These are phyloP conservation scores for Ochropacha duplaris DNA, from an alignment of 2,888 invertebrate species.

Conservation along the genomic window DNA sequence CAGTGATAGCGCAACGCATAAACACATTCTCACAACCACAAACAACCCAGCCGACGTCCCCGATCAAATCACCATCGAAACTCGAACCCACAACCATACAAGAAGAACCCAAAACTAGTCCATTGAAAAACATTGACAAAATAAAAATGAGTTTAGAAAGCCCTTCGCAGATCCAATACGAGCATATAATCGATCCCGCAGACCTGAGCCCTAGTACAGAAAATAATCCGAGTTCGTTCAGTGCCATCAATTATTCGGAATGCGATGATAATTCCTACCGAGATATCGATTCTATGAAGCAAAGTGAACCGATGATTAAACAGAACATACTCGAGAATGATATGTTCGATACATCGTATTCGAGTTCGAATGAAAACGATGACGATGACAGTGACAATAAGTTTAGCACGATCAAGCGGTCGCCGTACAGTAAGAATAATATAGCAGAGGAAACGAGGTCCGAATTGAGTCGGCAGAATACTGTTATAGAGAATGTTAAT, in stretches of 20 bases:
- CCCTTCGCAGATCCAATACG: conserved; percentile 78
- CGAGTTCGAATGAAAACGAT: conserved; percentile 80
- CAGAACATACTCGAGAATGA: conserved; percentile 80
- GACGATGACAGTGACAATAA: conserved; percentile 87
- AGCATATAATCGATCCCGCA: conserved; percentile 72
- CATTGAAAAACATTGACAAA: conserved; percentile 76
- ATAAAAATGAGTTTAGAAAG: conserved; percentile 75
- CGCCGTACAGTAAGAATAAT: conserved; percentile 84
- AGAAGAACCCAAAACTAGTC: conserved; percentile 59
- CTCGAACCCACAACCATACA: conserved; percentile 34
- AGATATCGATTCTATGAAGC: conserved; percentile 55
- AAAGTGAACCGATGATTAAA: conserved; percentile 77
- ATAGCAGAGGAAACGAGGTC: conserved; percentile 51
- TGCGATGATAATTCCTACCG: conserved; percentile 47
- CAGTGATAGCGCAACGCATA: conserved; percentile 85
- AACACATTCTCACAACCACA: conserved; percentile 76
- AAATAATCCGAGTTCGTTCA: conserved; percentile 62
- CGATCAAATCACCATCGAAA: conserved; percentile 44
- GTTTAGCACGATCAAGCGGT: conserved; percentile 88
- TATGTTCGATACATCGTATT: conserved; percentile 77
- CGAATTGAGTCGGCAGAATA: conserved; percentile 73
- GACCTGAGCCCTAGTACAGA: conserved; percentile 75
- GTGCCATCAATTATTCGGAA: conserved; percentile 63
- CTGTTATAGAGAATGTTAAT: conserved; percentile 77
- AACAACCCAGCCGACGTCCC: conserved; percentile 40